phyloP scores from a whole-genome alignment of 2,888 invertebrate species.

The Ectropis crepuscularia region DNA sequence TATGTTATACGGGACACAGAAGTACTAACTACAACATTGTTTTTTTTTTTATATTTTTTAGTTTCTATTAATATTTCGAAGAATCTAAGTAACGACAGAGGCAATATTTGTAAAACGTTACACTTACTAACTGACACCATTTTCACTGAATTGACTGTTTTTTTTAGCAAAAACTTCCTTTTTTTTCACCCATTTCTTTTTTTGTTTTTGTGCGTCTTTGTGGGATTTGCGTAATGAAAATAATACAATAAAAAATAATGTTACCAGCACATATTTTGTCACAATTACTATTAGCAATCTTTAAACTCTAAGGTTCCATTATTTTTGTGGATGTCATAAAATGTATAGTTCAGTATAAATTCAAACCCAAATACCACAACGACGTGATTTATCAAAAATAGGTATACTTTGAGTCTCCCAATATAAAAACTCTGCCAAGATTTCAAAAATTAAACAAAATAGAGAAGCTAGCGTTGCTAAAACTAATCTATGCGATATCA shows the following conservation, averaged over 20 bases:
- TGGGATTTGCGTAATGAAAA: slow-evolving; percentile 49
- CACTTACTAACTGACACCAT: slow-evolving; percentile 76
- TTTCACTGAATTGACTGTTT: slow-evolving; percentile 81
- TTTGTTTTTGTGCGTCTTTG: slow-evolving; percentile 62
- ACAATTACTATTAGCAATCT: no score
- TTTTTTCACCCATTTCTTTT: slow-evolving; percentile 52
- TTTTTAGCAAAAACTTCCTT: slow-evolving; percentile 59
- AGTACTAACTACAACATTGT: slow-evolving; percentile 73
- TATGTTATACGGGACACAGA: slow-evolving; percentile 74
- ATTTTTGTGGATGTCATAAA: not conserved
- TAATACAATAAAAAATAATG: not conserved
- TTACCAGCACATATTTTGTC: no score
- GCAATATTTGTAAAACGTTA: slow-evolving; percentile 63
- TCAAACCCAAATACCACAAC: slow-evolving; percentile 43
- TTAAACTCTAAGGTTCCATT: slow-evolving; percentile 21
- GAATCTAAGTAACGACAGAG: slow-evolving; percentile 68
- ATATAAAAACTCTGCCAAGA: slow-evolving; percentile 68
- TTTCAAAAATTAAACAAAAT: slow-evolving; percentile 69
- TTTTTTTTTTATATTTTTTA: slow-evolving; percentile 37
- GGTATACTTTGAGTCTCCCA: slow-evolving; percentile 45
- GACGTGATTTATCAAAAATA: slow-evolving; percentile 48
- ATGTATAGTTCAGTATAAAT: slow-evolving; percentile 61
- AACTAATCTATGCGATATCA: slow-evolving; percentile 84
- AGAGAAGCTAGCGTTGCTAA: slow-evolving; percentile 84
- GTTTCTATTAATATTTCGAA: slow-evolving; percentile 72